A percentile compares a stretch with the other conserved stretches of the same genome.
Evolutionary conservation across 2,113 vertebrate genomes (phyloP).

Genomic region (Actenoides hombroni): DNA sequence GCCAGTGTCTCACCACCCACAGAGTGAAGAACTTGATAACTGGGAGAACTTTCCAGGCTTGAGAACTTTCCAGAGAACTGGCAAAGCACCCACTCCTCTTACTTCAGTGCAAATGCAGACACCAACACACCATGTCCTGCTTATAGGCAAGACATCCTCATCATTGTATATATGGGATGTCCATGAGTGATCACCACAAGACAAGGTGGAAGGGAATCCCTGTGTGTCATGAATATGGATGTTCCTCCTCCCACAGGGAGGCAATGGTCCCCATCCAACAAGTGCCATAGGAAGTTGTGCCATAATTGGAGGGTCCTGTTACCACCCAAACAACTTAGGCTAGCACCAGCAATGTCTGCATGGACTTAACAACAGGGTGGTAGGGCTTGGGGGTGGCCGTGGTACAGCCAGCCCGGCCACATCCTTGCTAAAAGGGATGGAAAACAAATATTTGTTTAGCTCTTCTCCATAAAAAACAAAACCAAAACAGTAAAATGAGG

Average conservation of each 20-base stretch:
- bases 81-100: background rate
- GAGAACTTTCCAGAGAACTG: background rate
- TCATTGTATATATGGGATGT: background rate
- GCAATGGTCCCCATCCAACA: accelerated
- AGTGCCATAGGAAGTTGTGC: background rate
- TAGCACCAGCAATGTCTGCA: background rate
- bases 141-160: background rate
- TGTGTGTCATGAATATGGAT: background rate
- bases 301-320: accelerated
- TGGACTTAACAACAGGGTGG: background rate
- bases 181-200: background rate
- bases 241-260: background rate
- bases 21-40: too few species aligned
- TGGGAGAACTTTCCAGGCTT: too few species aligned
- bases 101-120: background rate
- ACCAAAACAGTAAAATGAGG: background rate
- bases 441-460: background rate
- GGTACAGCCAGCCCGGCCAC: background rate
- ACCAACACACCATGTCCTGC: background rate
- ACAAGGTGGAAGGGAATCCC: background rate
- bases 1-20: too few species aligned
- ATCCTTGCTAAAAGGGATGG: background rate
- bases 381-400: accelerated
- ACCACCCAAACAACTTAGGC: background rate
- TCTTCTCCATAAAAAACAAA: background rate